A percentile compares a stretch with the other conserved stretches of the same genome.
Conservation (phyloP, 2,888 invertebrate genomes). For the Agrochola litura region DNA sequence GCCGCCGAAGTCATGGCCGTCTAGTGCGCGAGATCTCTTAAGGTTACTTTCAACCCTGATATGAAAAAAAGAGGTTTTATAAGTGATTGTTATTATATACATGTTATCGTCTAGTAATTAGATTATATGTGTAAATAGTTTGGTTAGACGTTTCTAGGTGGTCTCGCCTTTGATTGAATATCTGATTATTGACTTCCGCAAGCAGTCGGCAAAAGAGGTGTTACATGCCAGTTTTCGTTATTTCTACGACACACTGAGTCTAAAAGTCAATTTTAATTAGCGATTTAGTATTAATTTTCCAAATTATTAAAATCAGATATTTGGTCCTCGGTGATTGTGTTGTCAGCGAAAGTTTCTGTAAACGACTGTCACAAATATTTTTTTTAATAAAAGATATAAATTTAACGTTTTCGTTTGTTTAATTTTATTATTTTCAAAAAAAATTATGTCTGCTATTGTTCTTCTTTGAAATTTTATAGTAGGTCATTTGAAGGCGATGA, state of each 20-base stretch:
- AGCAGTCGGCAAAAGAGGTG: background rate
- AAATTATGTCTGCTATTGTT: background rate
- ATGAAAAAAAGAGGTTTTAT: conserved; percentile 46
- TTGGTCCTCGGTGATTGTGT: conserved; percentile 36
- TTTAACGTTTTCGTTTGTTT: conserved; percentile 43
- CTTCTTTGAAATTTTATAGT: background rate
- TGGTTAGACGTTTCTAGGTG: conserved; percentile 27
- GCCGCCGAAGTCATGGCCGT: too few relatives aligned
- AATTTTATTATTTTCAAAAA: conserved; percentile 7
- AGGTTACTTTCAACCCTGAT: conserved; percentile 33
- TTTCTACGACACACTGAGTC: conserved; percentile 14
- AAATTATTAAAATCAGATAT: conserved; percentile 40
- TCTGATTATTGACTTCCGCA: conserved; percentile 26
- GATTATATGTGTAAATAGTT: conserved; percentile 54
- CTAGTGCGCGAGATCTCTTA: too few relatives aligned
- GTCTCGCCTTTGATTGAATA: conserved; percentile 45
- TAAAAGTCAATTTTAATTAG: background rate
- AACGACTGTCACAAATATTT: conserved; percentile 77
- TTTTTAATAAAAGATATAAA: conserved; percentile 68
- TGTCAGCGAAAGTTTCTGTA: conserved; percentile 61
- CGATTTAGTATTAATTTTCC: conserved; percentile 34
- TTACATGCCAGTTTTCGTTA: conserved; percentile 10
- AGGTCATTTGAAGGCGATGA: too few relatives aligned
- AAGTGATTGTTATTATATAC: conserved; percentile 67
- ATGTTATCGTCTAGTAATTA: conserved; percentile 56